Percentiles rank a stretch among this genome's conserved stretches.
These are phyloP conservation scores for Varecia variegata DNA, from an alignment of 2,797 vertebrate species.

Conservation along the genomic window DNA sequence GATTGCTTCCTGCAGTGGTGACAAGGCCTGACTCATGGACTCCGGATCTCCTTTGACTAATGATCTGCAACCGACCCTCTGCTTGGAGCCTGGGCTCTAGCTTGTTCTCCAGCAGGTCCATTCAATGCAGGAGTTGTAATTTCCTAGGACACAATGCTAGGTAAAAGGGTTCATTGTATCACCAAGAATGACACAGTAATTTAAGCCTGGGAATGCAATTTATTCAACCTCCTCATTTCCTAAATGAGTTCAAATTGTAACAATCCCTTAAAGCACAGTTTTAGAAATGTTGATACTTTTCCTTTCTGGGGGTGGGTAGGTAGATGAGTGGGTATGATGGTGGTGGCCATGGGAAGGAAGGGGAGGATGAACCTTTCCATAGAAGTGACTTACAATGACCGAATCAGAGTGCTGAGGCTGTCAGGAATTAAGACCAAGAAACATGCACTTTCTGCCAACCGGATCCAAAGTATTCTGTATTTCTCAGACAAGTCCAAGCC, in stretches of 20 bases:
- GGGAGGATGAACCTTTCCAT: not conserved
- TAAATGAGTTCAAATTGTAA: conserved; percentile 78
- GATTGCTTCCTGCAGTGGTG: not conserved
- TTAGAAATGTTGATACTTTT: conserved; percentile 28
- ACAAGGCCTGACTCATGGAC: not conserved
- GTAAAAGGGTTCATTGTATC: conserved; percentile 82
- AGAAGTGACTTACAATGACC: not conserved
- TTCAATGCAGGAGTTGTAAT: conserved; percentile 87
- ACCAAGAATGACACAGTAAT: conserved; percentile 77
- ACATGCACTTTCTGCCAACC: not conserved
- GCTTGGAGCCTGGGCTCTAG: not conserved
- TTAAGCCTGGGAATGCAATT: conserved; percentile 85
- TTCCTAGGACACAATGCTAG: conserved; percentile 86
- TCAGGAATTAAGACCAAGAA: not conserved
- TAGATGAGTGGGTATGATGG: not conserved
- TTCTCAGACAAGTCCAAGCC: not conserved
- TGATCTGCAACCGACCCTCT: not conserved
- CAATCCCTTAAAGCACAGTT: conserved; percentile 64
- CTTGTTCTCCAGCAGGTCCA: conserved; percentile 70
- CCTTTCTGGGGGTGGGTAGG: not conserved
- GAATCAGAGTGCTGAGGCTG: not conserved
- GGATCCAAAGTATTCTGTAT: not conserved
- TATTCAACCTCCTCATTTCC: conserved; percentile 82
- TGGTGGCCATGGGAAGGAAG: not conserved
- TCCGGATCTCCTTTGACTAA: conserved; percentile 26